Evolutionary conservation across 2,113 vertebrate genomes (phyloP).

Genomic region (Beaufortia kweichowensis): DNA sequence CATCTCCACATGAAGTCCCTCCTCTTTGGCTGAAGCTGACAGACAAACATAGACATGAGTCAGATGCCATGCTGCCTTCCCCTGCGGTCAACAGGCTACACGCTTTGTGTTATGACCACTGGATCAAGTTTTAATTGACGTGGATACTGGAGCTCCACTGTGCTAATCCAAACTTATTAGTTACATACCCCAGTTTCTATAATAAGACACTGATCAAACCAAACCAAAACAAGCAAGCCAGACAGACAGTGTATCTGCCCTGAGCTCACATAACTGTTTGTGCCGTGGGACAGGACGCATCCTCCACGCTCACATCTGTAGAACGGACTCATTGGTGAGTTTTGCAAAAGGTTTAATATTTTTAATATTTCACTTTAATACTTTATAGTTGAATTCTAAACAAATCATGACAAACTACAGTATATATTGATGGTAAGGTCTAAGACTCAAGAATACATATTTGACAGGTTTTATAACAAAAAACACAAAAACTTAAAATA

Average conservation of each 20-base stretch:
- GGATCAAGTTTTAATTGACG: constrained; percentile 55
- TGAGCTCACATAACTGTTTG: constrained; percentile 31
- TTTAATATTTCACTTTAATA: no score
- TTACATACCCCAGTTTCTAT: constrained; percentile 36
- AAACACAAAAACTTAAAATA: no score
- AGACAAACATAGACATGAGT: constrained; percentile 41
- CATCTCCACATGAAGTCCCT: neutral
- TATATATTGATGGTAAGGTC: no score
- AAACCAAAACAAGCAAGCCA: no score
- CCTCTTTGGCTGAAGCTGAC: constrained; percentile 14
- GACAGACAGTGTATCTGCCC: neutral
- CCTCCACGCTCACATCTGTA: constrained; percentile 3
- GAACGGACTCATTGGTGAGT: constrained; percentile 36
- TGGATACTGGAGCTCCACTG: constrained; percentile 13
- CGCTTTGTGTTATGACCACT: constrained; percentile 13
- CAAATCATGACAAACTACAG: no score
- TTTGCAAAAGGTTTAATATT: neutral
- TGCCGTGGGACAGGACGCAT: neutral
- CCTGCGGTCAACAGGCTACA: constrained; percentile 27
- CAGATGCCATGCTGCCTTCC: constrained; percentile 35
- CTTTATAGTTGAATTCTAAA: no score
- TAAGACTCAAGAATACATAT: no score
- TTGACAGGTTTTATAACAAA: no score
- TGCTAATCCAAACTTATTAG: constrained; percentile 45
- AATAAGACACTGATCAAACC: constrained; percentile 55